phyloP scores from a whole-genome alignment of 2,797 vertebrate genomes.

The Tachyglossus aculeatus region DNA sequence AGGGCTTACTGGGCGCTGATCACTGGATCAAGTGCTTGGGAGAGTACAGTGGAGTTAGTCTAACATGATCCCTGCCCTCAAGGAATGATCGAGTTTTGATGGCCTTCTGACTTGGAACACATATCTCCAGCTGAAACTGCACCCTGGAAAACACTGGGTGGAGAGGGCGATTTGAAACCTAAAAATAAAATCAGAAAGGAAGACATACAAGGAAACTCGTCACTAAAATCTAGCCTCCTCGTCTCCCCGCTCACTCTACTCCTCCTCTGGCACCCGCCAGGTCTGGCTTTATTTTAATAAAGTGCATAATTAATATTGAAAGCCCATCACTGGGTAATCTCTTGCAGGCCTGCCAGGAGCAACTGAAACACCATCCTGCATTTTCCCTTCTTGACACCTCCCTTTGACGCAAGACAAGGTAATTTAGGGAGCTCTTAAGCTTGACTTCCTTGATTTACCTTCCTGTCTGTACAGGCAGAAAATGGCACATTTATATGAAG shows the following conservation, averaged over 20 bases:
- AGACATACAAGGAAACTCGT: no score
- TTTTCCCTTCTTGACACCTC: not conserved
- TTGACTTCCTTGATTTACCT: slow-evolving; percentile 24
- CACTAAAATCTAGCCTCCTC: no score
- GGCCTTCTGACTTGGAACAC: not conserved
- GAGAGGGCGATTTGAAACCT: no score
- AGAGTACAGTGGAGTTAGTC: no score
- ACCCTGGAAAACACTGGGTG: not conserved
- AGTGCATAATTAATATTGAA: rapidly evolving
- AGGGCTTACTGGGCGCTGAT: no score
- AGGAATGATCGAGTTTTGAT: not conserved
- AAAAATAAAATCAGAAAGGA: no score
- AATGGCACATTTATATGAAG: slow-evolving; percentile 50
- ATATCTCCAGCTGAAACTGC: rapidly evolving
- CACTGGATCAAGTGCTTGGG: no score
- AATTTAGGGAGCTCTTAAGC: slow-evolving; percentile 14
- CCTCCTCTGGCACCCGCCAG: no score
- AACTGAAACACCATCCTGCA: not conserved
- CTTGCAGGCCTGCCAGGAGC: not conserved
- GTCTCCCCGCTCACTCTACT: no score
- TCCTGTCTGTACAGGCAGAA: slow-evolving; percentile 19
- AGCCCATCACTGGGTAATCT: rapidly evolving
- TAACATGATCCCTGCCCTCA: slow-evolving; percentile 85
- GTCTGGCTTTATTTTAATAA: no score
- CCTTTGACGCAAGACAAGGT: not conserved